Base-by-base conservation (phyloP, 2,888 invertebrate genomes). In the Acrocera orbiculus region DNA sequence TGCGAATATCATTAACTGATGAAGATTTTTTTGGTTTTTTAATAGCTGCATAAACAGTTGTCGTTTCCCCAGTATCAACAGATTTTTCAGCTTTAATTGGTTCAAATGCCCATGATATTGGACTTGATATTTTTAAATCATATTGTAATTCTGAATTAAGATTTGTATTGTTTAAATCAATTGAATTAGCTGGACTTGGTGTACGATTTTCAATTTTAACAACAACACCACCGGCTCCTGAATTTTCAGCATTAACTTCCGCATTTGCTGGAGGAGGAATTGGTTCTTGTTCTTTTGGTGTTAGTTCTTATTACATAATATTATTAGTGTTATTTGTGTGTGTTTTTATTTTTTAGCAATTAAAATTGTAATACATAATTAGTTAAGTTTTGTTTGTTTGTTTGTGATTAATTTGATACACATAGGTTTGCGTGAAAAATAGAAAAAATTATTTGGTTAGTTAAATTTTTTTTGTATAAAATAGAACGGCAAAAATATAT, bases 101-200 rank as follows among this genome's bases (percentile, higher is more conserved):
- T 49, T 59, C 58, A 30, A 56, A 56, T 10, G 56, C 58, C 59
- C 59, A 59, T 11, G 59, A 59, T 44, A 58, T 43, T 3, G 59
- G 60, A 37, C 59, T 60, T 19, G 58, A 57, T 33, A 59, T 40
- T 40, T 59, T 60, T 19, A 58, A 40, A 44, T 60, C 58, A 38
- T 58, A 60, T 39, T 54, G 57, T 28, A 49, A 54, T 15, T 42
- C 41, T 27, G 27, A 20, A 30, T 32, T 32, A 9, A 29, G 27
- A 36, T 38, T 34, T 19, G 28, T n/a, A n/a, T n/a, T n/a, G n/a
- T n/a, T n/a, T n/a, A n/a, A n/a, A n/a, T n/a, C n/a, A n/a, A n/a
- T n/a, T n/a, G n/a, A n/a, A n/a, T n/a, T n/a, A 27, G 40, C 37
- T 38, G 41, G 41, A 35, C 40, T 39, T 36, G 39, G 38, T 30